Percentiles rank a stretch among this genome's conserved stretches.
Evolutionary conservation across 30 jellyfish, hydroid and myxozoan species (phyloP).

Genomic region (Aurelia sp.): DNA sequence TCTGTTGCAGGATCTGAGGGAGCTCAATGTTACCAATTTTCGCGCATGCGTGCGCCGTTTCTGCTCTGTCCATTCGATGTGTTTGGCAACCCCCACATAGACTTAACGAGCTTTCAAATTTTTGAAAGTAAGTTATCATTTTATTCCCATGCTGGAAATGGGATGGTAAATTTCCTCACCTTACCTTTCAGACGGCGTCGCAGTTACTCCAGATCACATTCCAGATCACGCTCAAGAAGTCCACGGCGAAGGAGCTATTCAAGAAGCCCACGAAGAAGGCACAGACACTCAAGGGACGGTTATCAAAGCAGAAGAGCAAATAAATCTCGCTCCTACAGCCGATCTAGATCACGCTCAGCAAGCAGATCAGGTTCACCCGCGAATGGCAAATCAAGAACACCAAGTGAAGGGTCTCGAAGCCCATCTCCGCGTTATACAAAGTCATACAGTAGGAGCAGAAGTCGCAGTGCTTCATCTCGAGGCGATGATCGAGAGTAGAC

Average conservation of each 20-base stretch:
- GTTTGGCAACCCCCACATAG: no score
- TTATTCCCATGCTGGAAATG: no score
- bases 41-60: no score
- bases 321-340: slow-evolving; percentile 34
- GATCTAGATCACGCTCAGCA: slow-evolving; percentile 54
- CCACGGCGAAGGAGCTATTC: slow-evolving; percentile 67
- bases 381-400: slow-evolving; percentile 30
- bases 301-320: slow-evolving; percentile 4
- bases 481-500: slow-evolving; percentile 13
- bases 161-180: background rate
- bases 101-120: no score
- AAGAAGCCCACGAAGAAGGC: slow-evolving; percentile 56
- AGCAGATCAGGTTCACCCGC: slow-evolving; percentile 25
- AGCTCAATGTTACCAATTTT: no score
- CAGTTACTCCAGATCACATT: slow-evolving; percentile 15
- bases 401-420: slow-evolving; percentile 36
- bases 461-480: slow-evolving; percentile 29
- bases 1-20: no score
- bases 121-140: no score
- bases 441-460: slow-evolving; percentile 44
- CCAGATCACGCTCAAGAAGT: slow-evolving; percentile 71
- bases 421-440: slow-evolving; percentile 36
- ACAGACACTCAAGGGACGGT: slow-evolving; percentile 8
- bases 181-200: slow-evolving; percentile 16
- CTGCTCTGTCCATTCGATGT: no score